phyloP scores from a whole-genome alignment of 2,113 vertebrate species.

The Limnothrissa miodon region DNA sequence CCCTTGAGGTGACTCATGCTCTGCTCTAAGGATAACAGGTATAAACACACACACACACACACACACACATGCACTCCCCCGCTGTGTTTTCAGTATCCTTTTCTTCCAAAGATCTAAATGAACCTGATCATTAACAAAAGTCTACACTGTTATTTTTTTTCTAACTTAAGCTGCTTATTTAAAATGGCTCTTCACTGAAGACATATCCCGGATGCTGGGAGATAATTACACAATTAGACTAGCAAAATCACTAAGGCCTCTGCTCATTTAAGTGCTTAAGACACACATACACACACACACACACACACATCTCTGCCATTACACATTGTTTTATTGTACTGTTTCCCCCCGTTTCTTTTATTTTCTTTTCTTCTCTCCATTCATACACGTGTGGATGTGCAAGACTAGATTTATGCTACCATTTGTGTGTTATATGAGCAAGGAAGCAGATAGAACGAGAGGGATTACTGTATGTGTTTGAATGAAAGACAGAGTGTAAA shows the following conservation, averaged over 20 bases:
- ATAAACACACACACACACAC: background rate
- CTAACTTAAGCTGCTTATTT: slow-evolving; percentile 19
- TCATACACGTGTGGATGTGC: no score
- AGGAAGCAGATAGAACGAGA: no score
- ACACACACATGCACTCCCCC: background rate
- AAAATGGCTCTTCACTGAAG: slow-evolving; percentile 19
- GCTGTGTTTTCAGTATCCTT: background rate
- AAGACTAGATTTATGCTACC: no score
- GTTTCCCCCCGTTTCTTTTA: no score
- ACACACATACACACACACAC: background rate
- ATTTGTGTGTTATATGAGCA: background rate
- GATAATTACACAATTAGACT: slow-evolving; percentile 25
- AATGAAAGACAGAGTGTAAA: no score
- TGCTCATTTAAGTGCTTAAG: background rate
- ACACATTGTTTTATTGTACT: no score
- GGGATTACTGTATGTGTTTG: no score
- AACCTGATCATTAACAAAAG: slow-evolving; percentile 45
- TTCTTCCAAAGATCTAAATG: slow-evolving; percentile 36
- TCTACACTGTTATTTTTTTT: slow-evolving; percentile 34
- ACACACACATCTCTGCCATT: background rate
- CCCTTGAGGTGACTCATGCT: background rate
- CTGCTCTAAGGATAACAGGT: background rate
- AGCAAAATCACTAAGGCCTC: slow-evolving; percentile 13
- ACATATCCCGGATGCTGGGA: background rate
- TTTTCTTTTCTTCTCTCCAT: no score